phyloP scores from a whole-genome alignment of 2,888 invertebrate species.

The Allygus modestus region DNA sequence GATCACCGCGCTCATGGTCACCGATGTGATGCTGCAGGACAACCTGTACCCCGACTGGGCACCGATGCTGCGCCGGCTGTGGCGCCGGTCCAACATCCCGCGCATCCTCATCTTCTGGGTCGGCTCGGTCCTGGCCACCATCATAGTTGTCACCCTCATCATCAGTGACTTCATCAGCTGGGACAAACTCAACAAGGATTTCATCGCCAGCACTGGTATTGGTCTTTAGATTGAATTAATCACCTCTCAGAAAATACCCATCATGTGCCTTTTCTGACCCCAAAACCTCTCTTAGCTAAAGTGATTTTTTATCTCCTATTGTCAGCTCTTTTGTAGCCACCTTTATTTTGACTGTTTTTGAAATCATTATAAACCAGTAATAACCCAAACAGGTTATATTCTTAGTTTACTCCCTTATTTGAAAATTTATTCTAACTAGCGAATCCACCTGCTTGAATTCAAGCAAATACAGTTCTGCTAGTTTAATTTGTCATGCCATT shows the following conservation, averaged over 20 bases:
- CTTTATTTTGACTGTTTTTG: no score
- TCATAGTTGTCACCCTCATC: conserved; percentile 75
- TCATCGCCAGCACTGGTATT: conserved; percentile 74
- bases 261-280: no score
- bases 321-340: no score
- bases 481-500: no score
- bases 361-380: no score
- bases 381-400: no score
- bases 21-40: conserved; percentile 78
- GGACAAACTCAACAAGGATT: conserved; percentile 76
- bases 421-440: no score
- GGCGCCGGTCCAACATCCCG: conserved; percentile 74
- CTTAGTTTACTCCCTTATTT: no score
- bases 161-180: conserved; percentile 76
- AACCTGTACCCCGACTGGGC: conserved; percentile 76
- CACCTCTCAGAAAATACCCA: no score
- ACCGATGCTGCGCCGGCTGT: conserved; percentile 70
- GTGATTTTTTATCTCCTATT: no score
- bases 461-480: no score
- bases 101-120: conserved; percentile 77
- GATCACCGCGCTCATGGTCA: conserved; percentile 77
- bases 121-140: conserved; percentile 73
- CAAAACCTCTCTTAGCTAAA: background rate
- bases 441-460: no score
- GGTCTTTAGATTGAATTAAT: background rate